phyloP scores from a whole-genome alignment of 1,140 invertebrate genomes.

The Episyrphus balteatus region DNA sequence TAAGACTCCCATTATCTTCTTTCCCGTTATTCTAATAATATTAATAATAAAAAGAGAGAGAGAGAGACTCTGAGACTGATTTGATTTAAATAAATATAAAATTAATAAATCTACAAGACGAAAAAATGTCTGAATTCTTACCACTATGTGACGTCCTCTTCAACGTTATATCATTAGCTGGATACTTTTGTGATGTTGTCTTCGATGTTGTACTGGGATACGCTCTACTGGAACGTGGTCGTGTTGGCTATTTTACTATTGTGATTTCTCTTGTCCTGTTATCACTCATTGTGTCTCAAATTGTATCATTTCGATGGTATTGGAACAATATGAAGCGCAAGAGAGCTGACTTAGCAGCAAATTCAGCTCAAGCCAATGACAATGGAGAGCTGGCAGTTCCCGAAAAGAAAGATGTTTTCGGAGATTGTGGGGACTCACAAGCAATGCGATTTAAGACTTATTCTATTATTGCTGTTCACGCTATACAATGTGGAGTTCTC shows the following conservation, averaged over 20 bases:
- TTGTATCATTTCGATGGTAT: constrained; percentile 47
- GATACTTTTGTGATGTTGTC: constrained; percentile 83
- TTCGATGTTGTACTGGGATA: constrained; percentile 79
- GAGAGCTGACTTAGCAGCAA: no score
- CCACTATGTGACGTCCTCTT: constrained; percentile 81
- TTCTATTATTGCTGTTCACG: constrained; percentile 53
- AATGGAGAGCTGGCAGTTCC: background rate
- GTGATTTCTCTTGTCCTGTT: constrained; percentile 54
- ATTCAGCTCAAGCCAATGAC: background rate
- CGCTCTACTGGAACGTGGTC: constrained; percentile 56
- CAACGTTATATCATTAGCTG: constrained; percentile 82
- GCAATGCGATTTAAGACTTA: background rate
- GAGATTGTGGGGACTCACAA: background rate
- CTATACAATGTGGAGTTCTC: constrained; percentile 69
- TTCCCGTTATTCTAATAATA: no score
- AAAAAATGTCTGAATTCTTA: constrained; percentile 60
- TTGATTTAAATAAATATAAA: background rate
- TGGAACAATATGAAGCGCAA: constrained; percentile 4
- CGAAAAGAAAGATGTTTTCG: background rate
- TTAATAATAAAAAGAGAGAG: no score
- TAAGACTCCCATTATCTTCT: no score
- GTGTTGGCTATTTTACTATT: constrained; percentile 48
- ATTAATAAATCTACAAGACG: background rate
- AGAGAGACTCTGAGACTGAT: no score
- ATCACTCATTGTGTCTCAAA: constrained; percentile 63